These are phyloP conservation scores for Mesochorus sp. DNA, from an alignment of 2,888 invertebrate genomes.

Conservation along the genomic window DNA sequence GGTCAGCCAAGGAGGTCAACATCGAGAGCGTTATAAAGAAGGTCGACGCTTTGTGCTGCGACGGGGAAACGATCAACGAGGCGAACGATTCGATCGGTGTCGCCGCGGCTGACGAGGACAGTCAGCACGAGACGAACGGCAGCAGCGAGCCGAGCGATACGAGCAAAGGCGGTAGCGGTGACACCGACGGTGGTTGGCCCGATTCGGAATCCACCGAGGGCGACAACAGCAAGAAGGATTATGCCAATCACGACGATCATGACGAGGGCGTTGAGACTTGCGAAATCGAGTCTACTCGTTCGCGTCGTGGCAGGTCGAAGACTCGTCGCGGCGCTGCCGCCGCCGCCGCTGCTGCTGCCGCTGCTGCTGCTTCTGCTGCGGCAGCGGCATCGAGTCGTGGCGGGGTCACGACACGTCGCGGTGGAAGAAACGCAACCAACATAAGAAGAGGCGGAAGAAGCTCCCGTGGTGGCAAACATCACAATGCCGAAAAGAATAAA, in stretches of 20 bases:
- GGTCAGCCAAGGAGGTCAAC: slow-evolving; percentile 91
- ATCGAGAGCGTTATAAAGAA: slow-evolving; percentile 92
- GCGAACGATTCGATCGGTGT: no score
- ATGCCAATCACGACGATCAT: slow-evolving; percentile 74
- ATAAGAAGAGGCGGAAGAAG: slow-evolving; percentile 81
- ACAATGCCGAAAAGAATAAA: slow-evolving; percentile 83
- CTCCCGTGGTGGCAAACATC: slow-evolving; percentile 77
- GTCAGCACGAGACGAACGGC: slow-evolving; percentile 70
- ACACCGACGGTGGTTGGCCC: slow-evolving; percentile 77
- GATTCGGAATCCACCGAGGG: slow-evolving; percentile 69
- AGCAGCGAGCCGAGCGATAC: slow-evolving; percentile 68
- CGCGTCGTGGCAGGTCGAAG: slow-evolving; percentile 81
- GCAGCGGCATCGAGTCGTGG: slow-evolving; percentile 71
- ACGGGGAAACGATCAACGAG: slow-evolving; percentile 76
- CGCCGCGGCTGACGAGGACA: slow-evolving; percentile 74
- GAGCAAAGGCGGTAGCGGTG: slow-evolving; percentile 70
- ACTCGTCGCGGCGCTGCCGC: slow-evolving; percentile 74
- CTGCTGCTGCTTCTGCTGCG: no score
- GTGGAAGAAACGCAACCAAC: slow-evolving; percentile 77
- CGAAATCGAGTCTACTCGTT: slow-evolving; percentile 75
- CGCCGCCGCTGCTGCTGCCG: no score
- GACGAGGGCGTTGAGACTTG: slow-evolving; percentile 80
- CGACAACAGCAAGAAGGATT: slow-evolving; percentile 74
- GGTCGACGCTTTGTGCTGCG: slow-evolving; percentile 87
- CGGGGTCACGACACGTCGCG: slow-evolving; percentile 85